A percentile compares a stretch with the other conserved stretches of the same genome.
Conservation (phyloP, 2,797 vertebrate species). For the Lepilemur septentrionalis region DNA sequence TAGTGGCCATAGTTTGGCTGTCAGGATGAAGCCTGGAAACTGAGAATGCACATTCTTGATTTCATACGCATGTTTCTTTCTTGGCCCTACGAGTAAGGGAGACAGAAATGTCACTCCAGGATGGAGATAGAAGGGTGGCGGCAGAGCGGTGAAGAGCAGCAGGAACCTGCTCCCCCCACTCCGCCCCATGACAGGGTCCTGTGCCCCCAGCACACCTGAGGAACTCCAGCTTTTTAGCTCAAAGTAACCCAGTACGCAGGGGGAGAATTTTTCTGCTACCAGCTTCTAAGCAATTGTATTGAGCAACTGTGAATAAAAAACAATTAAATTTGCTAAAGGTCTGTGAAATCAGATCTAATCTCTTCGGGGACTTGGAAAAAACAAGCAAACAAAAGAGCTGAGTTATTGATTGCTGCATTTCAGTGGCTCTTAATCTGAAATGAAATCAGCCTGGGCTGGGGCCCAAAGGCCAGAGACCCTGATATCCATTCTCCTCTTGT, state of each 20-base stretch:
- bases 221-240: neutral
- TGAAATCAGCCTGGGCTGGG: constrained; percentile 77
- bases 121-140: accelerated
- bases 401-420: constrained; percentile 78
- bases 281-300: constrained; percentile 58
- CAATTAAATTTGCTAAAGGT: constrained; percentile 82
- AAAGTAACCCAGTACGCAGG: neutral
- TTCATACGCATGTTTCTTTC: neutral
- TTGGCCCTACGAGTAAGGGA: neutral
- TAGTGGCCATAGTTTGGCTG: neutral
- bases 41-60: neutral
- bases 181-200: accelerated
- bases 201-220: neutral
- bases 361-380: constrained; percentile 72
- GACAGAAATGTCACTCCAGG: neutral
- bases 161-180: accelerated
- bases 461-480: constrained; percentile 68
- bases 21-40: neutral
- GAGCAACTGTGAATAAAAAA: constrained; percentile 72
- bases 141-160: accelerated
- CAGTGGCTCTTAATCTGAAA: constrained; percentile 79
- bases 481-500: constrained; percentile 62
- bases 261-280: neutral
- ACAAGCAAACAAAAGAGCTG: constrained; percentile 78
- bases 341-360: constrained; percentile 76